Conservation (phyloP, 2,888 invertebrate genomes). For the Coelopa pilipes region DNA sequence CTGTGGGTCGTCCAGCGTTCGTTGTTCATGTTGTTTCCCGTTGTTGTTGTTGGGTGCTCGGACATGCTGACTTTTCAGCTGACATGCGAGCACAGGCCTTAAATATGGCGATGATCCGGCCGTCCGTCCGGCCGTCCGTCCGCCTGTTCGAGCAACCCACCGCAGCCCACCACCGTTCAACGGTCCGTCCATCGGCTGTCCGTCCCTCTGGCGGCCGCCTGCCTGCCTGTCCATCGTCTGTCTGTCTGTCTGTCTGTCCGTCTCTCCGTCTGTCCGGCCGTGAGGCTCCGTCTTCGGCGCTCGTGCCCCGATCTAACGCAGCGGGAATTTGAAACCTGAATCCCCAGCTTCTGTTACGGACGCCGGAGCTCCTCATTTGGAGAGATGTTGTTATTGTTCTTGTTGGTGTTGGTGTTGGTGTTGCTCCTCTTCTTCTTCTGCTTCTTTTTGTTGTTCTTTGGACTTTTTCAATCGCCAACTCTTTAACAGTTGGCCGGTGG, state of each 20-base stretch:
- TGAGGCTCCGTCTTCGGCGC: not conserved
- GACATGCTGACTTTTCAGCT: slow-evolving; percentile 1
- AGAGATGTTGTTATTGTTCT: too few relatives aligned
- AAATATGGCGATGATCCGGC: too few relatives aligned
- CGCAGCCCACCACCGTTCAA: too few relatives aligned
- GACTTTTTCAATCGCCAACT: not conserved
- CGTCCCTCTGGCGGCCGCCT: too few relatives aligned
- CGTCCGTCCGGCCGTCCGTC: not conserved
- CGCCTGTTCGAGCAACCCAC: not conserved
- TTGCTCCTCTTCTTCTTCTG: too few relatives aligned
- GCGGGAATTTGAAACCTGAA: not conserved
- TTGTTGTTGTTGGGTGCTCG: not conserved
- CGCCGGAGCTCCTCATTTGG: too few relatives aligned
- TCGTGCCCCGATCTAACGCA: not conserved
- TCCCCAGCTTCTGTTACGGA: too few relatives aligned
- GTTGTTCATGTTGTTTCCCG: not conserved
- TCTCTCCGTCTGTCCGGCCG: not conserved
- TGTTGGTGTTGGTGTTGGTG: not conserved
- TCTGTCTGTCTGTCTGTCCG: too few relatives aligned
- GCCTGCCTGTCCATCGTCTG: too few relatives aligned
- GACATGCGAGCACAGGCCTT: not conserved
- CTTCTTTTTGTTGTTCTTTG: not conserved
- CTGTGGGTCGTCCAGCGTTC: not conserved
- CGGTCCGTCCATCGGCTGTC: too few relatives aligned
- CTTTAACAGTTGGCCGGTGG: not conserved